A percentile compares a stretch with the other conserved stretches of the same genome.
These are phyloP conservation scores for Caenorhabditis sinica DNA, from an alignment of 2,888 invertebrate genomes.

Conservation along the genomic window DNA sequence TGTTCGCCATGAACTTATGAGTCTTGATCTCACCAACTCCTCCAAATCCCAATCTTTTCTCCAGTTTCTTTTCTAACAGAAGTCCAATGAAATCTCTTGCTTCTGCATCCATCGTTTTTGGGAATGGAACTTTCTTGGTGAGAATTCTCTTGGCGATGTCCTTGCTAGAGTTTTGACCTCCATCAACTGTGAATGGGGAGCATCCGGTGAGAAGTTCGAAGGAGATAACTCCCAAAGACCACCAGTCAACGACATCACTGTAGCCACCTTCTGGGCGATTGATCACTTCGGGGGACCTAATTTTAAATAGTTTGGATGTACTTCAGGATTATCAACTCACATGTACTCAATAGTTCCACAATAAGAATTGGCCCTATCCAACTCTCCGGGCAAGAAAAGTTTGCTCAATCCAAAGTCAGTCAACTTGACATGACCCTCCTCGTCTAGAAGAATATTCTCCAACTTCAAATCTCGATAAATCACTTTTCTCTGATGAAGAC, in stretches of 20 bases:
- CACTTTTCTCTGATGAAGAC: constrained; percentile 95
- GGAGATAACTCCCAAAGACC: constrained; percentile 95
- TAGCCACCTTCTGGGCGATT: constrained; percentile 77
- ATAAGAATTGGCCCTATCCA: constrained; percentile 91
- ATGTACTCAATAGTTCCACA: constrained; percentile 99
- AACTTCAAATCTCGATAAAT: constrained; percentile 98
- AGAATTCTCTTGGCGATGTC: constrained; percentile 95
- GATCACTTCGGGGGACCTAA: constrained; percentile 77
- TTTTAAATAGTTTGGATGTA: background rate
- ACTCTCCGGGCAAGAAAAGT: constrained; percentile 77
- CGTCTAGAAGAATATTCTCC: constrained; percentile 96
- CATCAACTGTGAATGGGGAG: constrained; percentile 97
- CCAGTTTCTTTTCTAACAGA: constrained; percentile 93
- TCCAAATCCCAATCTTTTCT: constrained; percentile 91
- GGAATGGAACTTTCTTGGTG: constrained; percentile 93
- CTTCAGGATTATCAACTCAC: constrained; percentile 84
- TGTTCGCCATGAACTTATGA: constrained; percentile 85
- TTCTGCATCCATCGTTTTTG: constrained; percentile 88
- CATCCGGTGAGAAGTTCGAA: constrained; percentile 97
- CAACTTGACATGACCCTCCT: constrained; percentile 94
- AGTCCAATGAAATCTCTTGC: constrained; percentile 90
- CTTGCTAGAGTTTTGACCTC: constrained; percentile 94
- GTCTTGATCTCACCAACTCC: constrained; percentile 93
- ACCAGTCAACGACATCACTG: constrained; percentile 93
- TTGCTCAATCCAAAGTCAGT: constrained; percentile 99